Evolutionary conservation across 2,888 invertebrate genomes (phyloP), one percentile per base, ranked within the genome.

Genomic region (Lithosia quadra): DNA sequence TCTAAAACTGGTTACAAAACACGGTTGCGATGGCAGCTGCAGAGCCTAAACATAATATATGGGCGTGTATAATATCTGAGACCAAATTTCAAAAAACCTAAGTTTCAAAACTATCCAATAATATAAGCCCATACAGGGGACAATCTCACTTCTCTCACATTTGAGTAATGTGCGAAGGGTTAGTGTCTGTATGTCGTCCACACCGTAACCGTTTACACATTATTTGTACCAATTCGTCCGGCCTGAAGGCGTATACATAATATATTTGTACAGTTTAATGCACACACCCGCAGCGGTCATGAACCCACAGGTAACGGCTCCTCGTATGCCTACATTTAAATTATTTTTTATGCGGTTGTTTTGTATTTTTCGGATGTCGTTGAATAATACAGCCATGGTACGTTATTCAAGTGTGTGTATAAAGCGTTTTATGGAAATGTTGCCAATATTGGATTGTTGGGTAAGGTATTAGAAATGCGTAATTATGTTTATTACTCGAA

Each of bases 331-430:
- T 49, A n/a, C n/a, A 68, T 72, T 69, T 68, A 65, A 74, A 67
- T 69, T 71, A 69, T 72, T 74, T 79, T 79, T 77, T 79, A 76
- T 69, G 62, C 61, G 56, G 65, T 22, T 61, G 69, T 66, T 70
- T 71, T 81, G 71, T 74, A 69, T 68, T 67, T 67, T 76, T 81
- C 69, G 71, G 68, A 66, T 58, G 36, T 64, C 33, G 22, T 55
- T 64, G 59, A 63, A 68, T 59, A 63, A 63, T 68, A 63, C 11
- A 60, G 36, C 11, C 21, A 57, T 53, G 60, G 33, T 8, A 15
- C 53, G 21, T 18, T 53, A n/a, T 55, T 59, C 34, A 5, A 15
- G 34, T 22, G 33, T 43, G 28, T 65, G 28, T 18, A 34, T 43
- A 33, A 58, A 49, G 15, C 21, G 28, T 60, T 53, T 53, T 66